A percentile compares a stretch with the other conserved stretches of the same genome.
These are phyloP conservation scores for Todus mexicanus DNA, from an alignment of 2,797 vertebrate species.

Conservation along the genomic window DNA sequence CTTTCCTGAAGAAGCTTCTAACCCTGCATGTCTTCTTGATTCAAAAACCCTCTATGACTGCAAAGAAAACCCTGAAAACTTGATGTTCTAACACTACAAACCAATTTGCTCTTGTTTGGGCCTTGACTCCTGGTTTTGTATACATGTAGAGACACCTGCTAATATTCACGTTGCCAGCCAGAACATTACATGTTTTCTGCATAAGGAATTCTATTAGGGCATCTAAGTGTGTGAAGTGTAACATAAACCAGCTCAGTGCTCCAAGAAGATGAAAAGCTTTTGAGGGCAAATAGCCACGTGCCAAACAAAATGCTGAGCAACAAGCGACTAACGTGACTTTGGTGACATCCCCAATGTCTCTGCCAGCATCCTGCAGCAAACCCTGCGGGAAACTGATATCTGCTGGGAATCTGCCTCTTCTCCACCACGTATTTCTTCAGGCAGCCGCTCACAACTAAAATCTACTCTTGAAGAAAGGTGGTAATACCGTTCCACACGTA, in stretches of 20 bases:
- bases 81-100: background rate
- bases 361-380: conserved; percentile 29
- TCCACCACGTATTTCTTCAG: background rate
- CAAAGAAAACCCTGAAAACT: background rate
- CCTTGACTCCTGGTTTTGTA: background rate
- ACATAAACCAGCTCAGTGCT: background rate
- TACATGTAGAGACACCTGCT: fast-evolving
- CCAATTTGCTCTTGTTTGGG: background rate
- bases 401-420: background rate
- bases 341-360: background rate
- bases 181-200: background rate
- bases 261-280: background rate
- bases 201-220: background rate
- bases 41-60: background rate
- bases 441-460: background rate
- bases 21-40: background rate
- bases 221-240: background rate
- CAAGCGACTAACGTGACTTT: background rate
- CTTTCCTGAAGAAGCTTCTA: background rate
- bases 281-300: background rate
- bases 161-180: fast-evolving
- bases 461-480: background rate
- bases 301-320: background rate
- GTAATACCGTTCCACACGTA: background rate
- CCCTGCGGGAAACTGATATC: background rate